phyloP scores from a whole-genome alignment of 2,113 vertebrate species.

The Catharus fuscescens region DNA sequence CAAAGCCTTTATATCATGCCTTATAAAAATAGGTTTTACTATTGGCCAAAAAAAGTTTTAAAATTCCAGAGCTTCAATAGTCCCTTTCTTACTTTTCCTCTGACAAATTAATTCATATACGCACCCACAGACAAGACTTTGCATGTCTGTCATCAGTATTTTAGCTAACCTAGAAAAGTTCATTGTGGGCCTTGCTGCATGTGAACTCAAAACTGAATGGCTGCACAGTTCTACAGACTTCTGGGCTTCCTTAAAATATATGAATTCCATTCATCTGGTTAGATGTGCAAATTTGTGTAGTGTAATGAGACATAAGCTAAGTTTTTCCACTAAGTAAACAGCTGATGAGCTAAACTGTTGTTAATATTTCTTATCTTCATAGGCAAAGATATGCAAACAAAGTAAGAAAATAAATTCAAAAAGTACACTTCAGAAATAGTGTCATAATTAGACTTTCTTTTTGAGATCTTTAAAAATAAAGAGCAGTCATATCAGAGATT shows the following conservation, averaged over 20 bases:
- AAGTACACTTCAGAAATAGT: background rate
- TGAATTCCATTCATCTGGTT: background rate
- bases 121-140: background rate
- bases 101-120: background rate
- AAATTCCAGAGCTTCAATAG: background rate
- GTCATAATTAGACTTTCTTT: background rate
- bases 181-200: background rate
- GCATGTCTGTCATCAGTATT: background rate
- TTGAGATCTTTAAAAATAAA: background rate
- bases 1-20: background rate
- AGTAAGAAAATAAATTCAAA: background rate
- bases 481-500: fast-evolving
- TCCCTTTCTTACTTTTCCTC: background rate
- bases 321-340: background rate
- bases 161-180: background rate
- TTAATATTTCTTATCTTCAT: background rate
- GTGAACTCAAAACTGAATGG: background rate
- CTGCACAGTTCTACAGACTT: background rate
- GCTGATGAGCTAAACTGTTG: background rate
- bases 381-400: background rate
- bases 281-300: background rate
- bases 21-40: background rate
- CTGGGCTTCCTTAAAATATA: background rate
- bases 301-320: background rate
- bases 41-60: background rate